phyloP scores from a whole-genome alignment of 1,140 invertebrate genomes.

The Orchestia grillus region DNA sequence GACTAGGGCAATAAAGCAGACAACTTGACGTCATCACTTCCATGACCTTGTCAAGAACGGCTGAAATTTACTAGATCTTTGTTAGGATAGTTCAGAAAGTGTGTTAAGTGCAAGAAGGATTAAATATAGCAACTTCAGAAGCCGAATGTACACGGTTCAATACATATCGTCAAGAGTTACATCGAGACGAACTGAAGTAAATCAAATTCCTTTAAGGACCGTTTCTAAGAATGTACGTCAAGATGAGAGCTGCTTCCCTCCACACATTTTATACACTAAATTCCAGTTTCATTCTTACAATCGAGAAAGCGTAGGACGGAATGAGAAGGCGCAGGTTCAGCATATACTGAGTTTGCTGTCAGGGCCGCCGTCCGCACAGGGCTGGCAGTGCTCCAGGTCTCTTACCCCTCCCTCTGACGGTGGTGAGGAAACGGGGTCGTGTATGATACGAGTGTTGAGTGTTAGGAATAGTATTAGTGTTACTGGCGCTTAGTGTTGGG shows the following conservation, averaged over 20 bases:
- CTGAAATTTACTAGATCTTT: background rate
- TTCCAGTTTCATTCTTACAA: background rate
- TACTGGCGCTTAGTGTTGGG: background rate
- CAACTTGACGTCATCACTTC: background rate
- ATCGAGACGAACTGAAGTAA: background rate
- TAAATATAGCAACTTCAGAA: too few relatives aligned
- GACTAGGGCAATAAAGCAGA: background rate
- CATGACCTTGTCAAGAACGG: background rate
- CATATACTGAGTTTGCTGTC: background rate
- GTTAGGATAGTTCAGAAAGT: background rate
- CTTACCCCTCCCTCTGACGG: background rate
- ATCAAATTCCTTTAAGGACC: background rate
- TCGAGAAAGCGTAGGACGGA: background rate
- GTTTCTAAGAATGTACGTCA: background rate
- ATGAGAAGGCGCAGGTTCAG: background rate
- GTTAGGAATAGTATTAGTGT: background rate
- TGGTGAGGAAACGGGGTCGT: background rate
- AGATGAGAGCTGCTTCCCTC: background rate
- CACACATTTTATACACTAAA: background rate
- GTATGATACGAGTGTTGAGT: background rate
- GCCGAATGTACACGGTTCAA: too few relatives aligned
- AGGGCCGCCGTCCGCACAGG: background rate
- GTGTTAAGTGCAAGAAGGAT: too few relatives aligned
- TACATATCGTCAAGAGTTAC: background rate
- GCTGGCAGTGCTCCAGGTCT: background rate